Conservation (phyloP, 2,888 invertebrate genomes). For the Meta bourneti region DNA sequence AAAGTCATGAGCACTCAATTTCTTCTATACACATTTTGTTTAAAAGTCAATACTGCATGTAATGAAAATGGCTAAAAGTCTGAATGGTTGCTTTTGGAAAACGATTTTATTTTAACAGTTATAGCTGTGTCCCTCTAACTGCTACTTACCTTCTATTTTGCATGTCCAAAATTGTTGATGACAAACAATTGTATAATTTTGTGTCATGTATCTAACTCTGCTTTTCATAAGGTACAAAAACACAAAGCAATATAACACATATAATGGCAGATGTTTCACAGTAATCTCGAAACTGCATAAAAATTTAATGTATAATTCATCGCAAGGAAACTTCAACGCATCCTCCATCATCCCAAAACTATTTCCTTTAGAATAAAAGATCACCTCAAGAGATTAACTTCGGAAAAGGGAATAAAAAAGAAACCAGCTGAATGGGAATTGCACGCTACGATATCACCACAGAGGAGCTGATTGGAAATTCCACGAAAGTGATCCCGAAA, state of each 20-base stretch:
- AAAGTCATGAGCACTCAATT: not conserved
- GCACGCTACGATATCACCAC: not conserved
- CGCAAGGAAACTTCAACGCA: not conserved
- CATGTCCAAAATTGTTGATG: too few relatives aligned
- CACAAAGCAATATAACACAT: not conserved
- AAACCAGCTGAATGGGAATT: conserved; percentile 25
- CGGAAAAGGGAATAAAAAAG: not conserved
- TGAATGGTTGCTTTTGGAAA: not conserved
- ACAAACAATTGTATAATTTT: too few relatives aligned
- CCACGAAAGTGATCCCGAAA: not conserved
- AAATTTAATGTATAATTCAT: not conserved
- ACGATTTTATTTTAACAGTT: too few relatives aligned
- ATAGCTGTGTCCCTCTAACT: too few relatives aligned
- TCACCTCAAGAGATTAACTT: not conserved
- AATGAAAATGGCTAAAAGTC: not conserved
- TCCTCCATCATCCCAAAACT: not conserved
- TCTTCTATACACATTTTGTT: not conserved
- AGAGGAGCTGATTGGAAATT: conserved; percentile 22
- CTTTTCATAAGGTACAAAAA: too few relatives aligned
- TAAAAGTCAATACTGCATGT: not conserved
- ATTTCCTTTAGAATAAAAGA: not conserved
- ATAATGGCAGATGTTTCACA: not conserved
- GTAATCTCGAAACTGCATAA: not conserved
- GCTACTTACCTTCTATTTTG: too few relatives aligned
- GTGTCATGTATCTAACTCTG: too few relatives aligned